phyloP scores from a whole-genome alignment of 2,113 vertebrate species.

The Mustelus asterias region DNA sequence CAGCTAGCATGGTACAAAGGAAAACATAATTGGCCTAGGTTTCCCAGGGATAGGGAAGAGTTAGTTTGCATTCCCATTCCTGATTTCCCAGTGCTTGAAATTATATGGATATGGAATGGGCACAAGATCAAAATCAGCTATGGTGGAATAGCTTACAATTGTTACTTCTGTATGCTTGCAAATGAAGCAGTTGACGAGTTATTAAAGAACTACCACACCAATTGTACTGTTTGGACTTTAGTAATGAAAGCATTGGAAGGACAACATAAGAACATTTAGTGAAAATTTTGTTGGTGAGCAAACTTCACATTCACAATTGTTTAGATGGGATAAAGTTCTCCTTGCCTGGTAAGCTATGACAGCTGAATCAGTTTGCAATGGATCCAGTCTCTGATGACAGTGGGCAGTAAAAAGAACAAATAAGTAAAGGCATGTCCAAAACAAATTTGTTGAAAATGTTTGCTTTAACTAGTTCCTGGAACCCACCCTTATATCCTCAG shows the following conservation, averaged over 20 bases:
- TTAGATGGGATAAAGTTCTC: background rate
- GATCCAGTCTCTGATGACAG: background rate
- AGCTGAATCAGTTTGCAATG: background rate
- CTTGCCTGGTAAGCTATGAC: background rate
- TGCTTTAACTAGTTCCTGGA: constrained; percentile 2
- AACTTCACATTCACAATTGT: background rate
- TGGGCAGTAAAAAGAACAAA: background rate
- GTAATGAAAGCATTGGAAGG: background rate
- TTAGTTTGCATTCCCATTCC: background rate
- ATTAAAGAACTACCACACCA: background rate
- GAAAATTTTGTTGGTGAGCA: background rate
- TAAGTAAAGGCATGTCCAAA: background rate
- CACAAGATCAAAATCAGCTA: background rate
- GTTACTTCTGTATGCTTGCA: background rate
- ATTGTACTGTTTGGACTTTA: background rate
- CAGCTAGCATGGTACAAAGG: background rate
- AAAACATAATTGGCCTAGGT: background rate
- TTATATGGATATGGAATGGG: background rate
- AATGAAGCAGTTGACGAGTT: background rate
- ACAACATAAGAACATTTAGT: background rate
- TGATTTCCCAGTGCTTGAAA: background rate
- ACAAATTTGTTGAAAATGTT: background rate
- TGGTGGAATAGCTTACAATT: background rate
- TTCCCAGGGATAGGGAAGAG: background rate
- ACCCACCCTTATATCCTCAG: background rate